A percentile compares a stretch with the other conserved stretches of the same genome.
Conservation (phyloP, 2,797 vertebrate genomes). For the Cheirogaleus major region DNA sequence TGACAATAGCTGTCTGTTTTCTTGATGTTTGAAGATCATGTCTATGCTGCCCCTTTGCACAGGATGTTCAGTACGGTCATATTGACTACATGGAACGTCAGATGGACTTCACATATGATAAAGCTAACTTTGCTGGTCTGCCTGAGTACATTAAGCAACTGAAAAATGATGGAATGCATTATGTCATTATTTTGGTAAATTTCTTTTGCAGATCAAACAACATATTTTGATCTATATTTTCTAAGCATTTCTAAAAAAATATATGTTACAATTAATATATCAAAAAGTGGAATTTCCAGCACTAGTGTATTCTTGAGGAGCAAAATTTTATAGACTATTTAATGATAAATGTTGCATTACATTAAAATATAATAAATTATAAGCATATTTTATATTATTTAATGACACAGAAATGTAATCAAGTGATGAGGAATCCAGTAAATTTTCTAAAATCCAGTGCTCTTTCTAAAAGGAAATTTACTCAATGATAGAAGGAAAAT, state of each 20-base stretch:
- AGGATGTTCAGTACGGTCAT: slow-evolving; percentile 80
- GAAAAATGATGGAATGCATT: slow-evolving; percentile 78
- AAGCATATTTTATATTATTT: not conserved
- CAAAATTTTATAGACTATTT: not conserved
- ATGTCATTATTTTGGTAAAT: slow-evolving; percentile 82
- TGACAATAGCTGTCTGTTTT: not conserved
- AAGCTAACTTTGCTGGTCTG: slow-evolving; percentile 76
- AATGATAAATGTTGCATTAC: not conserved
- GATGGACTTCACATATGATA: slow-evolving; percentile 80
- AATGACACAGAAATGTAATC: not conserved
- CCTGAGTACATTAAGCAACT: slow-evolving; percentile 76
- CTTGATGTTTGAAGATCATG: not conserved
- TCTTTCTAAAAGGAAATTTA: not conserved
- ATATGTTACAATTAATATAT: not conserved
- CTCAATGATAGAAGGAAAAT: not conserved
- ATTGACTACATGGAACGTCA: slow-evolving; percentile 77
- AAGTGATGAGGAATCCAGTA: not conserved
- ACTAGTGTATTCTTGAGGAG: not conserved
- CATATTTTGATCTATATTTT: not conserved
- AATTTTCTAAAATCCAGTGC: not conserved
- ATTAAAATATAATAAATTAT: slow-evolving; percentile 14
- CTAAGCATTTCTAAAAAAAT: not conserved
- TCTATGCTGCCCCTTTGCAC: not conserved
- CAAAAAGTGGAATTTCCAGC: not conserved
- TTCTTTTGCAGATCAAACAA: not conserved